Conservation (phyloP, 2,113 vertebrate genomes). For the Catagonus wagneri region DNA sequence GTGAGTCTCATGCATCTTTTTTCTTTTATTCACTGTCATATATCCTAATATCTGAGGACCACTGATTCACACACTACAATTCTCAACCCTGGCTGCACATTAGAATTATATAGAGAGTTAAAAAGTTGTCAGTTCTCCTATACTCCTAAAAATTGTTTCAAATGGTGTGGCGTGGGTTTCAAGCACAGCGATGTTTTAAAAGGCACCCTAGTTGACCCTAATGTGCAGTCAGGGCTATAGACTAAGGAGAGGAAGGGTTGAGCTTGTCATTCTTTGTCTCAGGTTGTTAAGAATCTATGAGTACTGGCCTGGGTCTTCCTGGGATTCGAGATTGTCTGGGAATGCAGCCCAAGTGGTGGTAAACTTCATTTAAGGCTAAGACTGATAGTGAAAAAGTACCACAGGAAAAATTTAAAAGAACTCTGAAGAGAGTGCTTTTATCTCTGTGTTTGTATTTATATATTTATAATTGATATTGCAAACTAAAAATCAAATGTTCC, state of each 20-base stretch:
- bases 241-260: neutral
- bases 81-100: neutral
- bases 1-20: neutral
- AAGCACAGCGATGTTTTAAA: neutral
- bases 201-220: neutral
- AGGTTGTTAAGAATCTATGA: neutral
- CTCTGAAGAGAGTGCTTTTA: neutral
- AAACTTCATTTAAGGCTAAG: neutral
- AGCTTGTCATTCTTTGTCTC: neutral
- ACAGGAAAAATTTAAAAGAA: constrained; percentile 5
- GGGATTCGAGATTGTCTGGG: neutral
- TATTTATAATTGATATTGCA: neutral
- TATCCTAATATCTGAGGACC: neutral
- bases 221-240: neutral
- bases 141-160: neutral
- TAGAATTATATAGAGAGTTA: neutral
- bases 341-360: neutral
- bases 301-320: neutral
- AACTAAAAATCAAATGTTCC: neutral
- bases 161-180: neutral
- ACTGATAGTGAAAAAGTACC: neutral
- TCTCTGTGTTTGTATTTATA: neutral
- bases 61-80: neutral
- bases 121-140: neutral
- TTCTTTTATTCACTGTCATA: too few relatives aligned